Base-by-base conservation (phyloP, 2,113 vertebrate species). In the Papio anubis region DNA sequence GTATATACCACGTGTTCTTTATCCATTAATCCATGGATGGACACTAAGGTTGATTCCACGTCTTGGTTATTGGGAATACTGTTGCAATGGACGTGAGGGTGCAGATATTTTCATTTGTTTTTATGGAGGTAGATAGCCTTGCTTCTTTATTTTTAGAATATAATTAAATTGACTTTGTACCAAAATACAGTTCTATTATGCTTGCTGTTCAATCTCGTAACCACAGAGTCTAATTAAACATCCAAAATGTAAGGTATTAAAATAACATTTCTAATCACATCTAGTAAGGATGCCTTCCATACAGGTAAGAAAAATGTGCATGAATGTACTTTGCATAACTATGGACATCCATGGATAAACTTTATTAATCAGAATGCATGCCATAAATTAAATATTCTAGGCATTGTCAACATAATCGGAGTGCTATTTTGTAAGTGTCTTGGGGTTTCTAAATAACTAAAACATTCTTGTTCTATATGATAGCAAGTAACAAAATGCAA, bases 231-330 rank as follows among this genome's bases (percentile, higher is more conserved):
- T 40, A 78, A 66, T 48, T 20, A 75, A 50, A 66, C 2, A 0
- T 21, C 4, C 32, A 2, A 55, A 20, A 14, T 32, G 16, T 8
- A 8, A 25, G 45, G 2, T 3, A 8, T 40, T 21, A 23, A 80
- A 40, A 78, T 16, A 72, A 17, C 40, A 59, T 23, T n/a, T 45
- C 4, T 12, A 20, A 11, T 1, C 20, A n/a, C 18, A 23, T 50
- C 76, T 76, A 5, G 11, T 61, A 79, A 35, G 30, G 1, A 32
- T 0, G 2, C 30, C 43, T 18, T 38, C 32, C 4, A 4, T 1
- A 0, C 1, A 0, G 38, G 14, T 0, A 73, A 57, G 30, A 75
- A 14, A 75, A 55, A 68, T 13, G 6, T 5, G 6, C 11, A 2
- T 11, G n/a, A 38, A 8, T 35, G 32, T 73, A 45, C 25, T 93